phyloP scores from a whole-genome alignment of 2,113 vertebrate species.

The Morone chrysops region DNA sequence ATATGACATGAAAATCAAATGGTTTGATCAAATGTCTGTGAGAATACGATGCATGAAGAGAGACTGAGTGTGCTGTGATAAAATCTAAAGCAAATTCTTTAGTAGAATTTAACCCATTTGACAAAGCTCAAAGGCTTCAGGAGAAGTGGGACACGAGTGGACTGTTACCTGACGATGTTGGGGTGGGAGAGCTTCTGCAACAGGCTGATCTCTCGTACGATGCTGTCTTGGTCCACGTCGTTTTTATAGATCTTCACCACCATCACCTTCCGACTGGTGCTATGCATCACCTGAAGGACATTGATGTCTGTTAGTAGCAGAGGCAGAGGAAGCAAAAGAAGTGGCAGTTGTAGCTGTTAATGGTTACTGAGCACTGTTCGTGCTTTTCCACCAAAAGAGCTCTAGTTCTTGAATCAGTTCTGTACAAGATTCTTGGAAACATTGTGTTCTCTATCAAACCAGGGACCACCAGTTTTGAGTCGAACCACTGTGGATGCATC shows the following conservation, averaged over 20 bases:
- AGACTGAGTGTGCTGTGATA: slow-evolving; percentile 8
- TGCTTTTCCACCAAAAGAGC: too few relatives aligned
- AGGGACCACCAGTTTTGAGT: too few relatives aligned
- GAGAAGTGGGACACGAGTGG: background rate
- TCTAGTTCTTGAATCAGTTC: too few relatives aligned
- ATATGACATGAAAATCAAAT: too few relatives aligned
- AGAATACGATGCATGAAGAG: background rate
- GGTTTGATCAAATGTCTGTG: too few relatives aligned
- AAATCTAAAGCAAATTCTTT: background rate
- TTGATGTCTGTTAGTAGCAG: background rate
- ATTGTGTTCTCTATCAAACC: too few relatives aligned
- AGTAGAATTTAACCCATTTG: background rate
- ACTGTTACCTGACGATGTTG: slow-evolving; percentile 89
- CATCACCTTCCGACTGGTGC: slow-evolving; percentile 86
- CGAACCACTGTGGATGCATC: too few relatives aligned
- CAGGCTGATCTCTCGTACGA: slow-evolving; percentile 91
- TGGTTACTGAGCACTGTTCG: too few relatives aligned
- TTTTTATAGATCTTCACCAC: slow-evolving; percentile 95
- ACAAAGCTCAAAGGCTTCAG: background rate
- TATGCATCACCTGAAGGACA: slow-evolving; percentile 84
- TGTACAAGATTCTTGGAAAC: too few relatives aligned
- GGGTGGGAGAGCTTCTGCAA: slow-evolving; percentile 92
- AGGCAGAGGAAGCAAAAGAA: background rate
- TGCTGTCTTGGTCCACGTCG: slow-evolving; percentile 90
- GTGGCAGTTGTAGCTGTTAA: background rate